Evolutionary conservation across 1,140 invertebrate genomes (phyloP), one percentile per base, ranked within the genome.

Genomic region (Rhynchophorus ferrugineus): DNA sequence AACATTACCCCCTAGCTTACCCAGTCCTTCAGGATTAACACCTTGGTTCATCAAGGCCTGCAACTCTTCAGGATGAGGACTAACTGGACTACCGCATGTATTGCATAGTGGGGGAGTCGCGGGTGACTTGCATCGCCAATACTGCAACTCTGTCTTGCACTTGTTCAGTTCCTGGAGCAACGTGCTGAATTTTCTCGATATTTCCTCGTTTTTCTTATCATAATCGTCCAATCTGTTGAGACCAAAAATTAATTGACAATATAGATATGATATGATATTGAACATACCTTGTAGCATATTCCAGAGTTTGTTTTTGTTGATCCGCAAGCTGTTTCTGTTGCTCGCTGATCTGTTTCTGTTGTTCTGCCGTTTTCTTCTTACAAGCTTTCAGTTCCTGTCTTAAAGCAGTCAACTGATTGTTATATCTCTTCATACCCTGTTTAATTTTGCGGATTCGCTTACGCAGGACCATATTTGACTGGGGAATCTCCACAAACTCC

Each of bases 181-280:
- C 54, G 87, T 89, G 62, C 87, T 89, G 68, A 91, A 90, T 73
- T 92, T 92, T 20, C 86, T 76, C 33, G 85, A 84, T 18, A 84
- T 89, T 67, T 91, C 87, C 61, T 92, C 88, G 69, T 89, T 89
- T 65, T 92, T 92, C 65, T 91, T 91, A 58, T 91, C 88, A 62
- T 88, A 85, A 59, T 91, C 89, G 61, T 92, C 89, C 36, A 91
- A 73, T 1, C 87, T 55, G 16, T 14, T n/a, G n/a, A n/a, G n/a
- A n/a, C n/a, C n/a, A n/a, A n/a, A n/a, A 34, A 34, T 34, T 8
- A 29, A 29, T 11, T 29, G 24, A 29, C 24, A 29, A 29, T 11
- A 29, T 29, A 6, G 24, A n/a, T n/a, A n/a, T n/a, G n/a, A n/a
- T n/a, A n/a, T n/a, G n/a, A n/a, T n/a, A n/a, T n/a, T n/a, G n/a